These are phyloP conservation scores for Cryptomyrus ogoouensis DNA, from an alignment of 2,113 vertebrate species.

Conservation along the genomic window DNA sequence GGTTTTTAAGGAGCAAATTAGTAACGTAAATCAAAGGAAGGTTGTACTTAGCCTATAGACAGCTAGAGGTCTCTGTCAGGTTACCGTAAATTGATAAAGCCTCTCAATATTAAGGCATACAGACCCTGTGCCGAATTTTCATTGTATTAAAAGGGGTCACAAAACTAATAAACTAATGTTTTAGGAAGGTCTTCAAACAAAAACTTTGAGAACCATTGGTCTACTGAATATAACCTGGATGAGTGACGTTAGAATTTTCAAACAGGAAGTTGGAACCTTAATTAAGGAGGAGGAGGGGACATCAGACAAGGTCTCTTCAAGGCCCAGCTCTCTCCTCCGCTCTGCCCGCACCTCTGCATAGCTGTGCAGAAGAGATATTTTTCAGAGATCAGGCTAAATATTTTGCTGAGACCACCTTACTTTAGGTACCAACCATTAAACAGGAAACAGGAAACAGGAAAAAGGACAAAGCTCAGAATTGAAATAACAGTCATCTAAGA, in stretches of 20 bases:
- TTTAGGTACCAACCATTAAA: neutral
- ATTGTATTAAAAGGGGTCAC: neutral
- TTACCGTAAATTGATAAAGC: neutral
- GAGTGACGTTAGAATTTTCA: neutral
- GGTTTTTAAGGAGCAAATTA: neutral
- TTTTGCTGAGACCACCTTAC: neutral
- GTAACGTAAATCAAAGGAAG: neutral
- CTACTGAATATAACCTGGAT: neutral
- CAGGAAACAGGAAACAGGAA: neutral
- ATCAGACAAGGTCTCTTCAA: slow-evolving; percentile 74
- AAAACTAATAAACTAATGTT: neutral
- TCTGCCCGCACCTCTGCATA: slow-evolving; percentile 82
- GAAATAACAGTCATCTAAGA: neutral
- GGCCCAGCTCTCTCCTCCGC: slow-evolving; percentile 70
- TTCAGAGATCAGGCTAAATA: neutral
- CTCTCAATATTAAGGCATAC: neutral
- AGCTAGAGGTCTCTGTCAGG: neutral
- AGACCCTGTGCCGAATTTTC: neutral
- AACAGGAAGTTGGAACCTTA: slow-evolving; percentile 58
- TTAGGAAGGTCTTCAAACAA: neutral
- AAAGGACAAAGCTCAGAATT: neutral
- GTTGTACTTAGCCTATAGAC: neutral
- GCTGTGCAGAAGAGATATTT: slow-evolving; percentile 48
- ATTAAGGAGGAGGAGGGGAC: slow-evolving; percentile 66
- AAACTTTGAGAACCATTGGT: neutral